Base-by-base conservation (phyloP, 1,140 invertebrate genomes). In the Spodoptera frugiperda region DNA sequence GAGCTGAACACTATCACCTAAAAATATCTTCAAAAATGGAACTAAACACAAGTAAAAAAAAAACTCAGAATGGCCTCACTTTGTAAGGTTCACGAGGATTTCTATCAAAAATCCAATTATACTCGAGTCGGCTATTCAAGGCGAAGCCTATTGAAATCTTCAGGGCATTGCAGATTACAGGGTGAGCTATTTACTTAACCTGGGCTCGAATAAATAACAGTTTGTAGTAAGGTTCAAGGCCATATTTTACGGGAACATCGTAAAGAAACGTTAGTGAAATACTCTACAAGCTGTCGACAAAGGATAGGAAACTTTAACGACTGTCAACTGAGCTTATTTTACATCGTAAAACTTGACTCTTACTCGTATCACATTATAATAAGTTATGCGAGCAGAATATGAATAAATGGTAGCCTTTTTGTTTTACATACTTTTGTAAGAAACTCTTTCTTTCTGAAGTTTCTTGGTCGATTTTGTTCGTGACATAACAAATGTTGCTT, bases 81-180 rank as follows among this genome's bases (percentile, higher is more conserved):
- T 46, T 63, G 59, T 63, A 44, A 39, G 59, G 59, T 15, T 19
- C 33, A 39, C 9, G 3, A 44, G 59, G 44, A 63, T 63, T 63
- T 63, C 59, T 63, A 63, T 63, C 59, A 63, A 44, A 63, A 63
- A 63, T 46, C 59, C 59, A 63, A 63, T 63, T 63, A 63, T 63
- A 44, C 59, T 63, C 59, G 15, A 63, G 59, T 44, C 33, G 11
- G 10, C 21, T 57, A 57, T 57, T 63, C 33, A 63, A 8, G 30
- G 12, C 14, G 14, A 17, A 14, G 57, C n/a, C 59, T 46, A 63
- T 63, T 63, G 59, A 63, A 63, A 63, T 63, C 59, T n/a, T 44
- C 33, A 44, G 30, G 15, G 44, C 33, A 44, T 15, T 15, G 30
- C 12, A 63, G 59, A 63, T 63, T 63, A 63, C 8, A 44, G 19